Evolutionary conservation across 2,888 invertebrate genomes (phyloP).

Genomic region (Erebia aethiops): DNA sequence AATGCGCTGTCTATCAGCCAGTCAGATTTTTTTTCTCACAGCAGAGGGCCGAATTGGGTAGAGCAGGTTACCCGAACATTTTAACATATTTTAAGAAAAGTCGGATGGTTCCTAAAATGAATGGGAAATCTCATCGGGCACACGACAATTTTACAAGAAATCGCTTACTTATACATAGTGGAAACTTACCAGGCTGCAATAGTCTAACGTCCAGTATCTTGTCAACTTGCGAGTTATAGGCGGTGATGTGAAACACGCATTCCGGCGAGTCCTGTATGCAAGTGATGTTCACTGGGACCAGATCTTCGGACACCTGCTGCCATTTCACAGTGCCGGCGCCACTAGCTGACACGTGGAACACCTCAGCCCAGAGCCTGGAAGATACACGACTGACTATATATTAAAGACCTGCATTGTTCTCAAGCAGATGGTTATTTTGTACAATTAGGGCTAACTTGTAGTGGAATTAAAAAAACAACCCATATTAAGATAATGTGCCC

Average conservation of each 20-base stretch:
- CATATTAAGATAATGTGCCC: no score
- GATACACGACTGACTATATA: slow-evolving; percentile 28
- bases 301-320: slow-evolving; percentile 98
- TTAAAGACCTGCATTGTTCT: slow-evolving; percentile 14
- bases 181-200: slow-evolving; percentile 92
- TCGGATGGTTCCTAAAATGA: no score
- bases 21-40: no score
- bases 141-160: no score
- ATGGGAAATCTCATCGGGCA: no score
- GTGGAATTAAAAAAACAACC: neutral
- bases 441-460: neutral
- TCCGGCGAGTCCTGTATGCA: slow-evolving; percentile 98
- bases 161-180: neutral
- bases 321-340: slow-evolving; percentile 97
- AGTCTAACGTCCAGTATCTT: slow-evolving; percentile 98
- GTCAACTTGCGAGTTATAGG: slow-evolving; percentile 99
- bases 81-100: no score
- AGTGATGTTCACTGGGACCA: slow-evolving; percentile 99
- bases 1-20: no score
- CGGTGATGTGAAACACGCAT: slow-evolving; percentile 99
- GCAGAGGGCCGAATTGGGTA: no score
- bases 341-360: slow-evolving; percentile 97
- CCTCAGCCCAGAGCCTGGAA: slow-evolving; percentile 98
- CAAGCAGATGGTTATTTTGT: neutral
- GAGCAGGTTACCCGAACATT: no score